phyloP scores from a whole-genome alignment of 2,888 invertebrate genomes.

The Drosophila dives region DNA sequence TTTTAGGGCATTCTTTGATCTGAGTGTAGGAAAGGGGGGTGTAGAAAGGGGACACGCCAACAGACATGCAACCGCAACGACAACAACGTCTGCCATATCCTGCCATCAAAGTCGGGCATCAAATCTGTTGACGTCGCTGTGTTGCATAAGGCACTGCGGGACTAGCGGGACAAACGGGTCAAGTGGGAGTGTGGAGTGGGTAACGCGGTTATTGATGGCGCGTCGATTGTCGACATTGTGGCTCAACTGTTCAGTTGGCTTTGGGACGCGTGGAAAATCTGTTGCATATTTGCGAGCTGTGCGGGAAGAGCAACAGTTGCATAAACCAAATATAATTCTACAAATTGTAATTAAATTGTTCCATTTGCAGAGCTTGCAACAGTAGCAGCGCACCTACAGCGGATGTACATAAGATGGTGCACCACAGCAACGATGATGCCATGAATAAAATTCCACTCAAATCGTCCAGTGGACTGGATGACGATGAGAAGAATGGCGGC shows the following conservation, averaged over 20 bases:
- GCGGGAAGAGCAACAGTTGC: slow-evolving; percentile 42
- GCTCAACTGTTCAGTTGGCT: slow-evolving; percentile 50
- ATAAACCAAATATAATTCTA: slow-evolving; percentile 15
- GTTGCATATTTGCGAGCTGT: slow-evolving; percentile 62
- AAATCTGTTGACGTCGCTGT: slow-evolving; percentile 35
- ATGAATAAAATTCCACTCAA: slow-evolving; percentile 83
- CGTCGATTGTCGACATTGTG: slow-evolving; percentile 15
- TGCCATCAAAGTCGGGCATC: slow-evolving; percentile 61
- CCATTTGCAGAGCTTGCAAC: slow-evolving; percentile 36
- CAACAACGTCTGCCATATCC: slow-evolving; percentile 51
- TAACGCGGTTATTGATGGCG: slow-evolving; percentile 28
- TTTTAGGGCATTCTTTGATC: background rate
- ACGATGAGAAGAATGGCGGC: slow-evolving; percentile 82
- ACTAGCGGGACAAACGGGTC: background rate
- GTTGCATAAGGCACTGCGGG: slow-evolving; percentile 5
- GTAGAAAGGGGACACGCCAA: slow-evolving; percentile 18
- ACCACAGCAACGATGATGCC: slow-evolving; percentile 82
- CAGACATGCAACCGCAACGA: slow-evolving; percentile 40
- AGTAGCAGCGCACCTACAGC: slow-evolving; percentile 50
- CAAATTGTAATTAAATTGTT: slow-evolving; percentile 4
- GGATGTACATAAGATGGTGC: slow-evolving; percentile 83
- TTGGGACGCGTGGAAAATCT: slow-evolving; percentile 54
- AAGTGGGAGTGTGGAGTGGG: slow-evolving; percentile 10
- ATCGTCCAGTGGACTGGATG: slow-evolving; percentile 77
- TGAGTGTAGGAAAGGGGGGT: background rate